Evolutionary conservation across 1,140 invertebrate genomes (phyloP).

Genomic region (Alviniconcha marisindica): DNA sequence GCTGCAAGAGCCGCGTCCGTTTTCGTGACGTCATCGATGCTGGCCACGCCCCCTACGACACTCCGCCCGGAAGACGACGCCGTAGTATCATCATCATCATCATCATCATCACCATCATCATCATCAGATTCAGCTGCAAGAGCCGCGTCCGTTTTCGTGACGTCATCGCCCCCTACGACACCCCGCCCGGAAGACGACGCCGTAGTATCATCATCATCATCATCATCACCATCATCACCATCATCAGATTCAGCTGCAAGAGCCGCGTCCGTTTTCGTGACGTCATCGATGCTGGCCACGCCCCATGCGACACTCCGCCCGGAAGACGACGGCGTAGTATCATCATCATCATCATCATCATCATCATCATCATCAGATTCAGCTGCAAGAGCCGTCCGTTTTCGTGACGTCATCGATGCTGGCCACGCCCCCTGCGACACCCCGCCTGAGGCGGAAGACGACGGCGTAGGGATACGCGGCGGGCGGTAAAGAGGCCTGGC

Average conservation of each 20-base stretch:
- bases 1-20: conserved; percentile 7
- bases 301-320: not conserved
- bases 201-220: too few species aligned
- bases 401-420: conserved; percentile 11
- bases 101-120: too few species aligned
- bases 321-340: conserved; percentile 13
- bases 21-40: conserved; percentile 4
- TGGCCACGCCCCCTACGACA: not conserved
- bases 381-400: not conserved
- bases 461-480: conserved; percentile 6
- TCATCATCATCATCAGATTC: too few species aligned
- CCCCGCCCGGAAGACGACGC: conserved; percentile 1
- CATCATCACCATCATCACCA: too few species aligned
- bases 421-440: conserved; percentile 2
- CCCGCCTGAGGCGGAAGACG: conserved; percentile 2
- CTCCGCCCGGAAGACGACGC: conserved; percentile 1
- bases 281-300: not conserved
- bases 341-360: too few species aligned
- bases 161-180: conserved; percentile 1
- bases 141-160: not conserved
- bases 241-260: not conserved
- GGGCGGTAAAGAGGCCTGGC: not conserved
- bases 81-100: too few species aligned
- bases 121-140: too few species aligned
- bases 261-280: conserved; percentile 8